Evolutionary conservation across 2,797 vertebrate species (phyloP).

Genomic region (Clarias pachynema): DNA sequence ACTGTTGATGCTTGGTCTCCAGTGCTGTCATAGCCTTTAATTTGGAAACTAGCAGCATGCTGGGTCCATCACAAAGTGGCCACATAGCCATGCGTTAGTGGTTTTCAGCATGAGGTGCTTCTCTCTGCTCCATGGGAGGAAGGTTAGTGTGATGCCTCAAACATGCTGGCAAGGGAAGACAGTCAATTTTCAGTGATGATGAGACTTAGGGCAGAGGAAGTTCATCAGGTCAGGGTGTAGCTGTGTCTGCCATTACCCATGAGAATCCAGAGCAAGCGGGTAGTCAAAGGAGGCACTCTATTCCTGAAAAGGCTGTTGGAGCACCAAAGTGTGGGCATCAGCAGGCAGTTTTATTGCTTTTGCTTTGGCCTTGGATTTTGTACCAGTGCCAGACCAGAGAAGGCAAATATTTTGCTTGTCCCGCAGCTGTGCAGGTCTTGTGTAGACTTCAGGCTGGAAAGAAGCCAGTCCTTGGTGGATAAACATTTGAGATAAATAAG

Average conservation of each 20-base stretch:
- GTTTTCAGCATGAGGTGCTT: slow-evolving; percentile 46
- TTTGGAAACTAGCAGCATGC: slow-evolving; percentile 46
- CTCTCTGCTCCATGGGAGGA: slow-evolving; percentile 36
- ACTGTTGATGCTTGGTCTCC: slow-evolving; percentile 44
- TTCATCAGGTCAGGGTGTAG: slow-evolving; percentile 41
- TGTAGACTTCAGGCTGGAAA: slow-evolving; percentile 51
- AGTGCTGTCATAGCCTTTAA: slow-evolving; percentile 49
- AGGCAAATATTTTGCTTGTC: slow-evolving; percentile 62
- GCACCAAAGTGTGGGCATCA: slow-evolving; percentile 52
- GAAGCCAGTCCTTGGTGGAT: slow-evolving; percentile 48
- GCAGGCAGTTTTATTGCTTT: slow-evolving; percentile 54
- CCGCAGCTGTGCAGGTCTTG: slow-evolving; percentile 59
- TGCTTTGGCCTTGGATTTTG: slow-evolving; percentile 56
- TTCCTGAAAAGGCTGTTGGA: slow-evolving; percentile 41
- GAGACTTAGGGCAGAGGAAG: slow-evolving; percentile 49
- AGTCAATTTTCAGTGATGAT: slow-evolving; percentile 40
- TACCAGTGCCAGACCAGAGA: slow-evolving; percentile 58
- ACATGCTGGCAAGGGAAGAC: slow-evolving; percentile 37
- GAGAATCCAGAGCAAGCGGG: slow-evolving; percentile 37
- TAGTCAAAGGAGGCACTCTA: slow-evolving; percentile 35
- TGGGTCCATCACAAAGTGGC: slow-evolving; percentile 36
- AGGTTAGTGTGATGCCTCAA: slow-evolving; percentile 42
- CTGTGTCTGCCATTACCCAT: slow-evolving; percentile 41
- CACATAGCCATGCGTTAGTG: slow-evolving; percentile 44
- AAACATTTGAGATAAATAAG: slow-evolving; percentile 58